Evolutionary conservation across 2,888 invertebrate genomes (phyloP).

Genomic region (Macaria notata): DNA sequence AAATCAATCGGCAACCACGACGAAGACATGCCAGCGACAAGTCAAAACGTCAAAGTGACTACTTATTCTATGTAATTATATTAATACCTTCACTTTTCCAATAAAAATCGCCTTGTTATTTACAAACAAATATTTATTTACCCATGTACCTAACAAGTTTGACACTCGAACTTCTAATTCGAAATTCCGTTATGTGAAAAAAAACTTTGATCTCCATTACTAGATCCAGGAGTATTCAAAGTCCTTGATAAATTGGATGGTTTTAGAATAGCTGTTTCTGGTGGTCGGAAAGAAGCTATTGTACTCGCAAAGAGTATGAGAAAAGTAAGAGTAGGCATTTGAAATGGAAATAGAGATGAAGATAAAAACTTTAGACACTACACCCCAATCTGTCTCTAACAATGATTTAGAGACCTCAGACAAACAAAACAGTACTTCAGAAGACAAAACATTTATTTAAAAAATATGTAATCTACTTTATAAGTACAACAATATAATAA

Average conservation of each 20-base stretch:
- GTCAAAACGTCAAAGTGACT: conserved; percentile 68
- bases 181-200: no score
- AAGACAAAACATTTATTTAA: conserved; percentile 42
- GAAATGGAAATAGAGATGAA: conserved; percentile 96
- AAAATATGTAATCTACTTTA: no score
- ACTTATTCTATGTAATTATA: conserved; percentile 70
- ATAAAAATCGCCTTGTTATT: conserved; percentile 24
- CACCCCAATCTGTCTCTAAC: conserved; percentile 61
- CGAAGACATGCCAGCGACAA: conserved; percentile 79
- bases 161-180: no score
- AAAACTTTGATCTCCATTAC: conserved; percentile 55
- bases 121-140: conserved; percentile 32
- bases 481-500: not conserved
- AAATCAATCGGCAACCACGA: conserved; percentile 84
- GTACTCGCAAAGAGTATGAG: conserved; percentile 90
- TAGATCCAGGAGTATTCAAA: conserved; percentile 80
- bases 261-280: conserved; percentile 90
- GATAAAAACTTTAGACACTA: conserved; percentile 85
- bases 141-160: conserved; percentile 7
- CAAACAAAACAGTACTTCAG: conserved; percentile 44
- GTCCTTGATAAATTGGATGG: conserved; percentile 86
- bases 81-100: conserved; percentile 5
- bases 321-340: conserved; percentile 88
- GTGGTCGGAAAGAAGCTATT: conserved; percentile 91
- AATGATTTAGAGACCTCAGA: conserved; percentile 54